phyloP scores from a whole-genome alignment of 2,888 invertebrate genomes.

The Mythimna ferrago region DNA sequence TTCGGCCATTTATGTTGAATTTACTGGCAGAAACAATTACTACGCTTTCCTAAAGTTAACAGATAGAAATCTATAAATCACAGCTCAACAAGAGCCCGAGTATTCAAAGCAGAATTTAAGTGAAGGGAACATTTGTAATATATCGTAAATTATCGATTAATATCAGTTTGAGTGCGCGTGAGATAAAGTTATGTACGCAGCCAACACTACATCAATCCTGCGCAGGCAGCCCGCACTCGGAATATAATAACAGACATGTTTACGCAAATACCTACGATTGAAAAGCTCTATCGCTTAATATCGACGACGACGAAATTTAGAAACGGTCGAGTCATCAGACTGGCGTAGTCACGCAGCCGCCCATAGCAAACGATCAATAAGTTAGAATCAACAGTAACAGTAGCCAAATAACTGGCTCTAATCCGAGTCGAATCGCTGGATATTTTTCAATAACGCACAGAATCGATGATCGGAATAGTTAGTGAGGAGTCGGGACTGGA shows the following conservation, averaged over 20 bases:
- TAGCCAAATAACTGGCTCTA: slow-evolving; percentile 85
- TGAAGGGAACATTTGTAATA: slow-evolving; percentile 74
- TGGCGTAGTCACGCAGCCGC: slow-evolving; percentile 43
- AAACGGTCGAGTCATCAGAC: slow-evolving; percentile 45
- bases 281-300: slow-evolving; percentile 75
- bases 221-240: slow-evolving; percentile 54
- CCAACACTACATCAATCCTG: slow-evolving; percentile 54
- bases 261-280: slow-evolving; percentile 80
- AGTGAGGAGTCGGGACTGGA: slow-evolving; percentile 63
- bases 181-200: slow-evolving; percentile 70
- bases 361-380: slow-evolving; percentile 79
- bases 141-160: slow-evolving; percentile 77
- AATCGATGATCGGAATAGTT: slow-evolving; percentile 67
- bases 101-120: slow-evolving; percentile 60
- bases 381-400: slow-evolving; percentile 85
- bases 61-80: slow-evolving; percentile 60
- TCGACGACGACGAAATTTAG: slow-evolving; percentile 46
- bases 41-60: slow-evolving; percentile 41
- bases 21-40: slow-evolving; percentile 56
- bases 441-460: slow-evolving; percentile 85
- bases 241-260: slow-evolving; percentile 69
- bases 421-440: slow-evolving; percentile 86
- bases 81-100: slow-evolving; percentile 47
- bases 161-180: slow-evolving; percentile 72
- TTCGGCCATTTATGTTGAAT: slow-evolving; percentile 27